These are phyloP conservation scores for Pedetes capensis DNA, from an alignment of 2,113 vertebrate genomes.

Conservation along the genomic window DNA sequence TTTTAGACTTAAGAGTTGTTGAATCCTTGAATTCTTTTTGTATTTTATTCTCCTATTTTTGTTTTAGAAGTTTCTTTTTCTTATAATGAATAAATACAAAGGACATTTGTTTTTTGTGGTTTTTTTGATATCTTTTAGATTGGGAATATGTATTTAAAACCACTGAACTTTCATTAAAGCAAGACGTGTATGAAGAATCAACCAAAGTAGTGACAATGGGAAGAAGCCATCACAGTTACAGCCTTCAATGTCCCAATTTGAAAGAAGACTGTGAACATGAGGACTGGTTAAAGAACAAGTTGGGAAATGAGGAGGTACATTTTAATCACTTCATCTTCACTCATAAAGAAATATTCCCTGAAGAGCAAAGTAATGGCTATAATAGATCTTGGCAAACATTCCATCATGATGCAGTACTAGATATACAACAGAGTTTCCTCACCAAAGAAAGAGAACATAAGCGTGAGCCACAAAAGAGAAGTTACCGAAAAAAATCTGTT, in stretches of 20 bases:
- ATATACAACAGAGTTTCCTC: constrained; percentile 27
- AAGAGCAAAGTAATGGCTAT: constrained; percentile 11
- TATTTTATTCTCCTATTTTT: constrained; percentile 27
- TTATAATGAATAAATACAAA: constrained; percentile 33
- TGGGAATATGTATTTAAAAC: constrained; percentile 45
- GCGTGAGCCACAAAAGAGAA: constrained; percentile 55
- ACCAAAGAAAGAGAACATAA: constrained; percentile 39
- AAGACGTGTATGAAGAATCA: constrained; percentile 43
- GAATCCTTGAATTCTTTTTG: not conserved
- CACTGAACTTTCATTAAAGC: constrained; percentile 51
- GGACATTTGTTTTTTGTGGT: constrained; percentile 48
- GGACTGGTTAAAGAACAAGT: not conserved
- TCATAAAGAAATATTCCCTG: not conserved
- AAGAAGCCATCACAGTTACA: constrained; percentile 44
- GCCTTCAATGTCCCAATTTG: not conserved
- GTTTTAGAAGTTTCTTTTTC: constrained; percentile 27
- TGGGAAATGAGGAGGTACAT: not conserved
- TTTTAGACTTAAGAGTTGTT: not conserved
- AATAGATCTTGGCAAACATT: constrained; percentile 52
- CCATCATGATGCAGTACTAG: not conserved
- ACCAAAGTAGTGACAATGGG: constrained; percentile 14
- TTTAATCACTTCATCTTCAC: not conserved
- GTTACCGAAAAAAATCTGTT: constrained; percentile 29
- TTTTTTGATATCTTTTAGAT: constrained; percentile 62
- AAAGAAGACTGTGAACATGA: not conserved